These are phyloP conservation scores for Drosophila koepferae DNA, from an alignment of 2,888 invertebrate genomes.

Conservation along the genomic window DNA sequence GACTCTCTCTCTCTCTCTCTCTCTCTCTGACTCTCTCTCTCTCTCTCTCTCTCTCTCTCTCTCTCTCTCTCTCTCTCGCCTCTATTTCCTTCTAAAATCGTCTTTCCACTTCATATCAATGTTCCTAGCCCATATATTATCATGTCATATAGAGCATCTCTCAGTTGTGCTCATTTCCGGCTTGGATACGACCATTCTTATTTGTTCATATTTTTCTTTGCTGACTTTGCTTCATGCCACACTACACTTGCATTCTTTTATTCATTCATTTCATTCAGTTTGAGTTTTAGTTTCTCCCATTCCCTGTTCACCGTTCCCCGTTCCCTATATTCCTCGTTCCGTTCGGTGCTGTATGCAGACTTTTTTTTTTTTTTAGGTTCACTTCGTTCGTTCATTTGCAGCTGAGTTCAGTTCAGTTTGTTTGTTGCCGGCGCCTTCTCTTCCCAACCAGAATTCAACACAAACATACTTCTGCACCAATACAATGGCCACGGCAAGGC, in stretches of 20 bases:
- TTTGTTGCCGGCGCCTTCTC: conserved; percentile 44
- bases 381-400: conserved; percentile 52
- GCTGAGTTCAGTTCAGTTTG: conserved; percentile 50
- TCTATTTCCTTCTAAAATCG: neutral
- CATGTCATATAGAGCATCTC: conserved; percentile 8
- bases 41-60: neutral
- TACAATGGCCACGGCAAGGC: conserved; percentile 36
- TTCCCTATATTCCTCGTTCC: neutral
- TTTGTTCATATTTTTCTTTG: conserved; percentile 30
- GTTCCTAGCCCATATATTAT: neutral
- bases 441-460: conserved; percentile 8
- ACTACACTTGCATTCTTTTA: conserved; percentile 58
- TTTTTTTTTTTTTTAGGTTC: conserved; percentile 31
- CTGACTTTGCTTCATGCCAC: conserved; percentile 36
- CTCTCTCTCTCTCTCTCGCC: too few species aligned
- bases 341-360: conserved; percentile 18
- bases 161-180: neutral
- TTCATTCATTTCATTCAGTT: conserved; percentile 60
- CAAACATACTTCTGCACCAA: conserved; percentile 4
- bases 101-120: neutral
- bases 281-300: conserved; percentile 23
- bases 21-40: too few species aligned
- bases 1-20: too few species aligned
- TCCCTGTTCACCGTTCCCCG: neutral
- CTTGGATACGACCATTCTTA: neutral